Conservation (phyloP, 1,140 invertebrate genomes). For the Mya arenaria region DNA sequence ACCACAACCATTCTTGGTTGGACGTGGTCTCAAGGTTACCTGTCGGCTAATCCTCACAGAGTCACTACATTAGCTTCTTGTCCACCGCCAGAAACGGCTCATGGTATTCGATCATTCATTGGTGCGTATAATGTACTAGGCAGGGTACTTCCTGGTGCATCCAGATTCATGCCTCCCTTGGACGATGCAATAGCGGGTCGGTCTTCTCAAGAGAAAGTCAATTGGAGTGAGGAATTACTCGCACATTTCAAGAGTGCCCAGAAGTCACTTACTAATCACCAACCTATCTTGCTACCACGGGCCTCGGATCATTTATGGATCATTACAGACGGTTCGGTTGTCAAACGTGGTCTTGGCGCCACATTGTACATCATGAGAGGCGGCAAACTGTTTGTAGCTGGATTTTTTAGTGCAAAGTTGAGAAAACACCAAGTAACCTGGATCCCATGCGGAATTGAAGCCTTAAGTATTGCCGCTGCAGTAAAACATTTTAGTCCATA, state of each 20-base stretch:
- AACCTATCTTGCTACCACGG: slow-evolving; percentile 18
- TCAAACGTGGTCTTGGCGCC: slow-evolving; percentile 44
- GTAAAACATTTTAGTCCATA: slow-evolving; percentile 66
- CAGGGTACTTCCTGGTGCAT: slow-evolving; percentile 19
- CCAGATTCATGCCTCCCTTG: slow-evolving; percentile 7
- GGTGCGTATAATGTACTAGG: slow-evolving; percentile 52
- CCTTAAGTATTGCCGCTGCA: slow-evolving; percentile 54
- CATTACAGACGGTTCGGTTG: slow-evolving; percentile 55
- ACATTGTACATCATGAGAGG: slow-evolving; percentile 54
- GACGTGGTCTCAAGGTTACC: slow-evolving; percentile 15
- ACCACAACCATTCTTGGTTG: slow-evolving; percentile 42
- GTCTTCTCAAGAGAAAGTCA: slow-evolving; percentile 46
- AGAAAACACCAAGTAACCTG: slow-evolving; percentile 38
- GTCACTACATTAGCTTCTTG: slow-evolving; percentile 6
- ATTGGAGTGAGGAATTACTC: slow-evolving; percentile 30
- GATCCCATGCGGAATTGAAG: slow-evolving; percentile 63
- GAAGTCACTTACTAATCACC: neutral
- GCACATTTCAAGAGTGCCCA: slow-evolving; percentile 33
- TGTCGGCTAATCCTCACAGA: slow-evolving; percentile 25
- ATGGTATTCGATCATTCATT: slow-evolving; percentile 30
- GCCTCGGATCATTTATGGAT: slow-evolving; percentile 59
- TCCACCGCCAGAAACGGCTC: neutral
- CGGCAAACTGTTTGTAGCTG: slow-evolving; percentile 21
- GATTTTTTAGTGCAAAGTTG: slow-evolving; percentile 62
- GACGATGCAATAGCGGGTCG: slow-evolving; percentile 23